Conservation (phyloP, 2,797 vertebrate genomes). For the Gymnothorax reevesii region DNA sequence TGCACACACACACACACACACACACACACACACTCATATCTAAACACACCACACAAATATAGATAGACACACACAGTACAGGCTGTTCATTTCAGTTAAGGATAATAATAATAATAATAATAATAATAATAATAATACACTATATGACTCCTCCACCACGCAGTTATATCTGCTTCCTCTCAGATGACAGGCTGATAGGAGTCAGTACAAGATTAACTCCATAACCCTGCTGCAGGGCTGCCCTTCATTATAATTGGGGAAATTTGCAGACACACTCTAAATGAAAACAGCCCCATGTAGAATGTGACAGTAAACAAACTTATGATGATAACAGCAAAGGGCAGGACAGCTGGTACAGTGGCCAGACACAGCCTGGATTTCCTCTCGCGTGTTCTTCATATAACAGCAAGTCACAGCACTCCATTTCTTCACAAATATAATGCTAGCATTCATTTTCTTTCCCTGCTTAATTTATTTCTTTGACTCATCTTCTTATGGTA, state of each 20-base stretch:
- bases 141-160: background rate
- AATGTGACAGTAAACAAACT: slow-evolving; percentile 15
- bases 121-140: slow-evolving; percentile 12
- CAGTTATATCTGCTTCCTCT: background rate
- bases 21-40: too few species aligned
- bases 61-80: too few species aligned
- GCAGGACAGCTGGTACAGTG: background rate
- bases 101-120: too few species aligned
- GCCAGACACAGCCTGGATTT: background rate
- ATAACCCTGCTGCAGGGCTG: slow-evolving; percentile 7
- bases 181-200: background rate
- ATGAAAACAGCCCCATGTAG: background rate
- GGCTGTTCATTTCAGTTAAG: too few species aligned
- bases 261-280: slow-evolving; percentile 6
- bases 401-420: slow-evolving; percentile 1
- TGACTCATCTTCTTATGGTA: background rate
- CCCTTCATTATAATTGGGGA: slow-evolving; percentile 14
- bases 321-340: background rate
- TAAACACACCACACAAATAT: too few species aligned
- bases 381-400: background rate
- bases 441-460: background rate
- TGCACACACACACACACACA: too few species aligned
- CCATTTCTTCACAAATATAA: slow-evolving; percentile 13
- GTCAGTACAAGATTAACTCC: background rate
- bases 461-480: background rate